A percentile compares a stretch with the other conserved stretches of the same genome.
phyloP scores from a whole-genome alignment of 2,113 vertebrate genomes.

The Ornithorhynchus anatinus region DNA sequence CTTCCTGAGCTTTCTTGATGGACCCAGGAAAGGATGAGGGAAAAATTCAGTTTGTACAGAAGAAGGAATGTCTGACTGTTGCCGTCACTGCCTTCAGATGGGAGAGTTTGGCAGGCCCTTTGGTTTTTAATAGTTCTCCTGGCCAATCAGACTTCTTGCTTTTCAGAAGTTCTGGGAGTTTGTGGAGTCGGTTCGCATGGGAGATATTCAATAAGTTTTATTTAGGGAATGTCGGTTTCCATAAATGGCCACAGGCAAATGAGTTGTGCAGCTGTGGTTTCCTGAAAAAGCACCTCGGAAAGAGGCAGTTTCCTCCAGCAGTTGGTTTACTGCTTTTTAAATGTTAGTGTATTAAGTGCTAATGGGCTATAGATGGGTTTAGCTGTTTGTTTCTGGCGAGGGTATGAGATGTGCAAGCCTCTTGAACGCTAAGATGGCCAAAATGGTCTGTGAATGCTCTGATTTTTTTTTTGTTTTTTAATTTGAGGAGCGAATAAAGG shows the following conservation, averaged over 20 bases:
- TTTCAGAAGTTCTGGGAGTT: not conserved
- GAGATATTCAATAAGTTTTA: conserved; percentile 22
- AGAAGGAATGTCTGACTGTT: too few species aligned
- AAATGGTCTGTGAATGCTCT: too few species aligned
- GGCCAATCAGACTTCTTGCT: not conserved
- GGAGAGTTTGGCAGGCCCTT: too few species aligned
- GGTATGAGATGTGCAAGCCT: conserved; percentile 1
- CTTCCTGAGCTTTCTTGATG: too few species aligned
- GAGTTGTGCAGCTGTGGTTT: conserved; percentile 26
- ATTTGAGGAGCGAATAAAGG: not conserved
- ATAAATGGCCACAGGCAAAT: conserved; percentile 25
- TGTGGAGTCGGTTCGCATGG: not conserved
- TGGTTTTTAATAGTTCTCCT: too few species aligned
- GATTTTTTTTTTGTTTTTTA: conserved; percentile 12
- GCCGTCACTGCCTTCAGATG: too few species aligned
- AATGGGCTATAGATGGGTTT: conserved; percentile 32
- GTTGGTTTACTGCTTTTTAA: conserved; percentile 45
- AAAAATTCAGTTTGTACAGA: too few species aligned
- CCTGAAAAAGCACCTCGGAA: conserved; percentile 7
- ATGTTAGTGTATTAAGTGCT: conserved; percentile 44
- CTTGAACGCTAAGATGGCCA: not conserved
- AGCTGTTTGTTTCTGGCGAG: conserved; percentile 9
- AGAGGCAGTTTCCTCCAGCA: not conserved
- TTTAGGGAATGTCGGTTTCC: conserved; percentile 10
- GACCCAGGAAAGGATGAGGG: too few species aligned